Evolutionary conservation across 2,888 invertebrate genomes (phyloP).

Genomic region (Agrenia bidenticulata): DNA sequence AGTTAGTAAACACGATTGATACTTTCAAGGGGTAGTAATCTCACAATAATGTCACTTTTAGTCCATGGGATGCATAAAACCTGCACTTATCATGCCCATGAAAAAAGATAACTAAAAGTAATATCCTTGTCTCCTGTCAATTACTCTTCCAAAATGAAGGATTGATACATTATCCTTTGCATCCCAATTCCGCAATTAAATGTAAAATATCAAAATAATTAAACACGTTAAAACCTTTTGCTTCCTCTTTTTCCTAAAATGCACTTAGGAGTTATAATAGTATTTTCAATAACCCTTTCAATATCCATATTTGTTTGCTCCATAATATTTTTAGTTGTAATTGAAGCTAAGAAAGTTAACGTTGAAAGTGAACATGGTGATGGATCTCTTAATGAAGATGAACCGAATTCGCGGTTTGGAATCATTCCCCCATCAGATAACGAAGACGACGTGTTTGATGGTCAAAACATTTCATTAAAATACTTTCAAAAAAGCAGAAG

Average conservation of each 20-base stretch:
- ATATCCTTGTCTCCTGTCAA: too few species aligned
- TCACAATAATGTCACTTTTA: too few species aligned
- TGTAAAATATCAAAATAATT: too few species aligned
- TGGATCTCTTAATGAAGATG: slow-evolving; percentile 7
- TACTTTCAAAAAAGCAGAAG: slow-evolving; percentile 22
- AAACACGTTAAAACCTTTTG: too few species aligned
- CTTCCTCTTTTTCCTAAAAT: slow-evolving; percentile 1
- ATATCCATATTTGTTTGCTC: slow-evolving; percentile 22
- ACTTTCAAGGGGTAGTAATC: too few species aligned
- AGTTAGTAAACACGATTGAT: too few species aligned
- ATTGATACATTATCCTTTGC: too few species aligned
- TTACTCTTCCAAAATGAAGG: too few species aligned
- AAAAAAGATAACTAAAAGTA: too few species aligned
- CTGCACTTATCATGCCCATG: too few species aligned
- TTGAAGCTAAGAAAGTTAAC: slow-evolving; percentile 24
- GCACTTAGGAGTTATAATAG: slow-evolving; percentile 21
- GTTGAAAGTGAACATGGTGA: neutral
- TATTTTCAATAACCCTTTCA: slow-evolving; percentile 15
- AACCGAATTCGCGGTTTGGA: slow-evolving; percentile 11
- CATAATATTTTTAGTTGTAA: slow-evolving; percentile 20
- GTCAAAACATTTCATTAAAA: slow-evolving; percentile 10
- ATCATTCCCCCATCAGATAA: slow-evolving; percentile 18
- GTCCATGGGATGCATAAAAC: too few species aligned
- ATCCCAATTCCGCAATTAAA: too few species aligned
- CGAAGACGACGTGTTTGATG: slow-evolving; percentile 23